Conservation (phyloP, 2,797 vertebrate species). For the Spondyliosoma cantharus region DNA sequence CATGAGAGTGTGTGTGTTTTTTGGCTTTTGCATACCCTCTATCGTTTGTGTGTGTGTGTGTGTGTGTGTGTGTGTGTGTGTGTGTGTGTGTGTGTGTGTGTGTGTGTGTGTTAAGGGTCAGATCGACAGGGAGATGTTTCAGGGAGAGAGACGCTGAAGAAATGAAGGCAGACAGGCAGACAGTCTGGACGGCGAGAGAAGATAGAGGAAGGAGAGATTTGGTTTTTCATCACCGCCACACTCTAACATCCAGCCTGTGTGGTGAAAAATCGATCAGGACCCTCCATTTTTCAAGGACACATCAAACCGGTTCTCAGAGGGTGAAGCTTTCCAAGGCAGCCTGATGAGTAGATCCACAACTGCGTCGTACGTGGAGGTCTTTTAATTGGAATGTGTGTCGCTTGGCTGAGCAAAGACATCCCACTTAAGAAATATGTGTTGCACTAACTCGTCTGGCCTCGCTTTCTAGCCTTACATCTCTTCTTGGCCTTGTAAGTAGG, state of each 20-base stretch:
- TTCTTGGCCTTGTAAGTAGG: slow-evolving; percentile 1
- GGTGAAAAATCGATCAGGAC: slow-evolving; percentile 30
- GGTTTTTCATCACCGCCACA: slow-evolving; percentile 31
- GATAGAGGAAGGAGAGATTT: slow-evolving; percentile 29
- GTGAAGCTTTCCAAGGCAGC: slow-evolving; percentile 11
- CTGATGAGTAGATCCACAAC: background rate
- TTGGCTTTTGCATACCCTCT: slow-evolving; percentile 12
- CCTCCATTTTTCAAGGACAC: slow-evolving; percentile 32
- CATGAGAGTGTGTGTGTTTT: slow-evolving; percentile 31
- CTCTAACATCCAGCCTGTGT: slow-evolving; percentile 30
- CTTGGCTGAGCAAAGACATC: slow-evolving; percentile 43
- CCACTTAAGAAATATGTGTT: slow-evolving; percentile 28
- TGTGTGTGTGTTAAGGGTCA: slow-evolving; percentile 48
- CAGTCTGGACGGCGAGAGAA: slow-evolving; percentile 36
- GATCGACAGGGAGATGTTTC: slow-evolving; percentile 46
- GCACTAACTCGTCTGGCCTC: slow-evolving; percentile 8
- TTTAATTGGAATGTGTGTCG: slow-evolving; percentile 36
- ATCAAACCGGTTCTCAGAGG: slow-evolving; percentile 19
- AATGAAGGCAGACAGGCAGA: slow-evolving; percentile 49
- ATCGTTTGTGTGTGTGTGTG: slow-evolving; percentile 16
- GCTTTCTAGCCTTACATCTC: slow-evolving; percentile 5
- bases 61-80: slow-evolving; percentile 24
- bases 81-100: slow-evolving; percentile 20
- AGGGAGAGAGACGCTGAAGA: slow-evolving; percentile 48
- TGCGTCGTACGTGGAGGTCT: background rate